Base-by-base conservation (phyloP, 2,797 vertebrate genomes). In the Enteromius radiatus region DNA sequence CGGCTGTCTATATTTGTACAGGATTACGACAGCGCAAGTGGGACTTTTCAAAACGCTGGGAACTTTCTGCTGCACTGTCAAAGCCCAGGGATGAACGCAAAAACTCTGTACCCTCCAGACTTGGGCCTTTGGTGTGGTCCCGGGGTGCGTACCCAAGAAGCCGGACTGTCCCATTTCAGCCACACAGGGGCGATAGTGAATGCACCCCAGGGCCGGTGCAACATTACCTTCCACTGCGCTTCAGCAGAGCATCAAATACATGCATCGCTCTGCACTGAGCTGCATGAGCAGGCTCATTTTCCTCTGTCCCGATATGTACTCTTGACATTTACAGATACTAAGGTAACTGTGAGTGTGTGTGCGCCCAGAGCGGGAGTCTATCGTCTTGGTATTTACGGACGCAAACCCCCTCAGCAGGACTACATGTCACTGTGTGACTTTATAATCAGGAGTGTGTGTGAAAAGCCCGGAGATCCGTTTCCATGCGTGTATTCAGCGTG, bases 391-490 rank as follows among this genome's bases (percentile, higher is more conserved):
- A 87, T 96, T 82, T 96, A 95, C 0, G 93, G 92, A 17, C 92
- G 88, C 78, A 86, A 33, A 11, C 7, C 86, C 8, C 90, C 92
- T 0, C 84, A 76, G 0, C 80, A 86, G 61, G 94, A 95, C 15
- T 96, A 95, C 76, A 86, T 83, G 36, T 93, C 90, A 19, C 87
- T 94, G 88, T 96, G 95, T 28, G 95, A 95, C 90, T 96, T 96
- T 0, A 56, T 96, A 1, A 75, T 94, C 84, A 90, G 86, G 76
- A 95, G 94, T 91, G 90, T 85, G 86, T 92, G 92, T 0, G 19
- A 89, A 3, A 90, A 89, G 52, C 59, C 52, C 0, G 88, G 93
- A 83, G 90, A 88, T 15, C 94, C 94, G 0, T 96, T 96, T 91
- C 96, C 95, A 5, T 85, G 83, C 26, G 91, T 94, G 41, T 94